phyloP scores from a whole-genome alignment of 2,113 vertebrate genomes.

The Lucifuga dentata region DNA sequence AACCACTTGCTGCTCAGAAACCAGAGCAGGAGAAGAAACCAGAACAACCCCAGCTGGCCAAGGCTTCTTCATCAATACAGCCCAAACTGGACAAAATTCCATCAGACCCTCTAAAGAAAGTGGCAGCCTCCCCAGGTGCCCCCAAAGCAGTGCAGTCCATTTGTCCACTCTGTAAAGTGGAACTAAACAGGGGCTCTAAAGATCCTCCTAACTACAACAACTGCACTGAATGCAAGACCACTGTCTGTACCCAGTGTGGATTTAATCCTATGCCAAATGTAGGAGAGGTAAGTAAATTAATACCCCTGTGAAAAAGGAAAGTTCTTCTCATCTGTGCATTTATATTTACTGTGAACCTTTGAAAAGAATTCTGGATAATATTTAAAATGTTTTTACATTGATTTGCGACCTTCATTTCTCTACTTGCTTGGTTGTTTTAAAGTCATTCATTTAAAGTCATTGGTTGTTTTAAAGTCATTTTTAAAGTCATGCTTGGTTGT shows the following conservation, averaged over 20 bases:
- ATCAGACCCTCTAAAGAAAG: slow-evolving; percentile 25
- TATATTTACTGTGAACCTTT: neutral
- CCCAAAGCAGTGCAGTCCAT: slow-evolving; percentile 41
- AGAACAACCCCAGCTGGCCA: slow-evolving; percentile 25
- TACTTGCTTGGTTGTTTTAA: too few species aligned
- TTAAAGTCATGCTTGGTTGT: too few species aligned
- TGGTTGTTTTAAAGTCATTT: too few species aligned
- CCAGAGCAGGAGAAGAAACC: slow-evolving; percentile 53
- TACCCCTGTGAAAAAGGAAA: neutral
- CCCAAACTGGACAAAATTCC: slow-evolving; percentile 57
- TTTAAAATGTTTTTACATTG: too few species aligned
- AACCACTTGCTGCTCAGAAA: slow-evolving; percentile 55
- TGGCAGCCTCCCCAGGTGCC: neutral
- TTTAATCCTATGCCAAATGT: slow-evolving; percentile 65
- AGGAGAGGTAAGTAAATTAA: slow-evolving; percentile 60
- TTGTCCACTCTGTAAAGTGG: slow-evolving; percentile 92
- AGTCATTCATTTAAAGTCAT: too few species aligned
- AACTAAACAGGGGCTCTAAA: slow-evolving; percentile 85
- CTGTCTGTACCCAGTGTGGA: slow-evolving; percentile 92
- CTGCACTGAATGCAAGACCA: slow-evolving; percentile 91
- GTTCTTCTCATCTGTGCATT: neutral
- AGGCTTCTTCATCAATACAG: slow-evolving; percentile 73
- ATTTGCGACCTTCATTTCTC: too few species aligned
- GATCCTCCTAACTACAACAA: slow-evolving; percentile 90
- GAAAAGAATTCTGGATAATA: too few species aligned